Conservation (phyloP, 2,888 invertebrate species). For the Heterodera filipjevi region DNA sequence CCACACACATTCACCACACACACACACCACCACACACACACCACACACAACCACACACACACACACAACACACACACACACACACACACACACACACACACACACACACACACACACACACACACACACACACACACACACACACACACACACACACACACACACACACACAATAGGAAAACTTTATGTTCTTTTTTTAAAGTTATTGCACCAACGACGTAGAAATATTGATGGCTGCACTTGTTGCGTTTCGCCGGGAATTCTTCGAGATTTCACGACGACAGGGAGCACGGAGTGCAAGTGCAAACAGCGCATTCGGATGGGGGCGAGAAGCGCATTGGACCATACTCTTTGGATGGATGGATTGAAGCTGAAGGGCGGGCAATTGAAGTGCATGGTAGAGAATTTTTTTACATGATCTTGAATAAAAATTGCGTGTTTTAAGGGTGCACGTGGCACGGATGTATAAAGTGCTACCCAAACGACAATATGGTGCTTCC, state of each 20-base stretch:
- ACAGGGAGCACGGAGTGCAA: background rate
- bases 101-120: no score
- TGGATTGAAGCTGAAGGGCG: background rate
- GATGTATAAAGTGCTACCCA: background rate
- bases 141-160: no score
- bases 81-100: no score
- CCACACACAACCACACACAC: no score
- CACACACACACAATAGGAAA: no score
- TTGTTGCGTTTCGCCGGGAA: conserved; percentile 2
- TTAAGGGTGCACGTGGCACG: conserved; percentile 8
- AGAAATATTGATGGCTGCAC: conserved; percentile 12
- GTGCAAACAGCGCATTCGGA: conserved; percentile 13
- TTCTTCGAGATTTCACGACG: conserved; percentile 2
- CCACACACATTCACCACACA: no score
- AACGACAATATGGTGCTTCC: conserved; percentile 10
- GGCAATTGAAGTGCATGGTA: conserved; percentile 12
- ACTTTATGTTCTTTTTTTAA: no score
- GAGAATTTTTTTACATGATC: no score
- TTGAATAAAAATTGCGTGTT: background rate
- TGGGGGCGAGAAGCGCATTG: conserved; percentile 13
- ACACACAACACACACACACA: no score
- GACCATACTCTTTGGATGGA: conserved; percentile 6
- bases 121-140: no score
- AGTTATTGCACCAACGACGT: background rate
- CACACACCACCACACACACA: no score